Evolutionary conservation across 1,140 invertebrate species (phyloP).

Genomic region (Apocrypta bakeri): DNA sequence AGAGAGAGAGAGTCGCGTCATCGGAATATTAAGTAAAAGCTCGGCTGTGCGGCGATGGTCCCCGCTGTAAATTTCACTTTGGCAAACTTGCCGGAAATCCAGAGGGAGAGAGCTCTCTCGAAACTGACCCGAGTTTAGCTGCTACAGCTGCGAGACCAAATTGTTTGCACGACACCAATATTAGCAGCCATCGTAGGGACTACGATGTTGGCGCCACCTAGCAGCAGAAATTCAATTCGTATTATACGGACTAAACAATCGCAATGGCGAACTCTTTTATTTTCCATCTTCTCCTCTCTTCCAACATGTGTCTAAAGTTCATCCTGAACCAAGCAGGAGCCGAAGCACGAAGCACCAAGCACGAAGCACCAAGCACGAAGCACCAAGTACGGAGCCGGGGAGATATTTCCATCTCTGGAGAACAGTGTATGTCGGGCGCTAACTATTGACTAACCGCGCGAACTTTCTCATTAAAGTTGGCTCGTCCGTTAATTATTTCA

Average conservation of each 20-base stretch:
- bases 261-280: no score
- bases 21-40: background rate
- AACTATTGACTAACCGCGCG: conserved; percentile 51
- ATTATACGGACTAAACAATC: no score
- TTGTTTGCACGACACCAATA: conserved; percentile 65
- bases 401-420: no score
- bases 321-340: no score
- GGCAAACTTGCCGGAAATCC: conserved; percentile 63
- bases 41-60: background rate
- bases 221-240: background rate
- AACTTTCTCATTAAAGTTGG: conserved; percentile 58
- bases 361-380: background rate
- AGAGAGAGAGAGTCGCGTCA: background rate
- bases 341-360: background rate
- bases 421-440: background rate
- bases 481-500: conserved; percentile 57
- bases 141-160: conserved; percentile 54
- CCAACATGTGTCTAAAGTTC: no score
- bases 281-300: no score
- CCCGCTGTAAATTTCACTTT: conserved; percentile 70
- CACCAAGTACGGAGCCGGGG: background rate
- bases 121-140: conserved; percentile 52
- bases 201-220: background rate
- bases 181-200: conserved; percentile 46
- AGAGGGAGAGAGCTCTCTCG: conserved; percentile 31